Evolutionary conservation across 2,797 vertebrate genomes (phyloP).

Genomic region (Lepus townsendii): DNA sequence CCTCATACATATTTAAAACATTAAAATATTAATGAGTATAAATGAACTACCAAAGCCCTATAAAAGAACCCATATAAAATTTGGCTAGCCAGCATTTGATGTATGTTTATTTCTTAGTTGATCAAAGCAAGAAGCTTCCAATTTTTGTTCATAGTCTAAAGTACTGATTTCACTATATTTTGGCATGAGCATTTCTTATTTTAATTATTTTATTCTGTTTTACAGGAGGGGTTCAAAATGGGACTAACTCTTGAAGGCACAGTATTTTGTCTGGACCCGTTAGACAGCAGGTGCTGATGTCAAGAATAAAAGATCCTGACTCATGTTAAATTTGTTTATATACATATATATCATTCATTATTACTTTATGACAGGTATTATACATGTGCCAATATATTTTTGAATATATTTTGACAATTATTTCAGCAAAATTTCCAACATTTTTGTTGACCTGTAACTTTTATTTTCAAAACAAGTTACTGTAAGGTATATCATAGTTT

Average conservation of each 20-base stretch:
- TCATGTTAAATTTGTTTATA: conserved; percentile 65
- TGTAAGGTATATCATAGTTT: conserved; percentile 77
- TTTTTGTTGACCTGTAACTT: conserved; percentile 82
- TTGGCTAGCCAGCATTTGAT: conserved; percentile 2
- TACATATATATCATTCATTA: conserved; percentile 30
- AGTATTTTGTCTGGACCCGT: conserved; percentile 97
- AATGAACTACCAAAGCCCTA: neutral
- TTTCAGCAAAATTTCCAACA: conserved; percentile 81
- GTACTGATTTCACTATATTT: conserved; percentile 1
- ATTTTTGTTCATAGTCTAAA: conserved; percentile 36
- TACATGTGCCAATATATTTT: conserved; percentile 86
- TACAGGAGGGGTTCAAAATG: conserved; percentile 99
- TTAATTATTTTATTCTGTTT: conserved; percentile 84
- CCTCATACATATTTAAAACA: neutral
- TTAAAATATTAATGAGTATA: neutral
- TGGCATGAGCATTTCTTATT: neutral
- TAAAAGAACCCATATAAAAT: neutral
- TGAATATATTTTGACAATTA: conserved; percentile 82
- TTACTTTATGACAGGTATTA: conserved; percentile 75
- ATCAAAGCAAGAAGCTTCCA: conserved; percentile 27
- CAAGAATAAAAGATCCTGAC: conserved; percentile 82
- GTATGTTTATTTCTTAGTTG: neutral
- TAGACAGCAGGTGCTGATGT: conserved; percentile 97
- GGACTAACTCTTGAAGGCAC: conserved; percentile 99
- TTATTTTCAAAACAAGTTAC: conserved; percentile 80